Evolutionary conservation across 2,797 vertebrate genomes (phyloP), one percentile per base, ranked within the genome.

Genomic region (Schizopygopsis pylzovi): DNA sequence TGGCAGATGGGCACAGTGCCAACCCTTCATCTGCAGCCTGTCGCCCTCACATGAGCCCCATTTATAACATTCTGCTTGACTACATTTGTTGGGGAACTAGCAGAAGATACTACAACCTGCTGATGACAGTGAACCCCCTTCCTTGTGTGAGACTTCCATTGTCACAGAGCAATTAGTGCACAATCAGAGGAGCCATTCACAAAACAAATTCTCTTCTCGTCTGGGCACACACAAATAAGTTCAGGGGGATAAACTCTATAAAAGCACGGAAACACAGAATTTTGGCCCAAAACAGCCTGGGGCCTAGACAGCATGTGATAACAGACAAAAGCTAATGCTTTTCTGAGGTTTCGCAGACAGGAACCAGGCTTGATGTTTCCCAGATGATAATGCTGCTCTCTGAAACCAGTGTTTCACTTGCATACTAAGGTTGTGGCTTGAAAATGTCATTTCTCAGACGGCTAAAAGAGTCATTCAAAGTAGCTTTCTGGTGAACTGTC

Each of bases 1-100:
- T 11, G 33, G 45, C 81, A 43, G 88, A 88, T 82, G 88, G 90
- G 91, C 91, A 54, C 33, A 88, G 89, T 84, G 81, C 83, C 88
- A 91, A 72, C 59, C 88, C 88, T 86, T 90, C 88, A 93, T 90
- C 85, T 80, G 63, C 81, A 90, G 89, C 90, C 84, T 68, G 87
- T 28, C 33, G 22, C 89, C 89, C 94, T 91, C 89, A 93, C 89
- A 88, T 0, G 6, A 91, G 71, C 73, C 49, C 82, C 84, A 89
- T 91, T 93, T 90, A 91, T 81, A 90, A 86, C 54, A 83, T 90
- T 91, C 88, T 86, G 87, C 89, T 89, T 81, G 63, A 71, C 76
- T 75, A 93, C 88, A 59, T 90, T 90, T 49, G 89, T 20, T 61
- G 89, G 88, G 87, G 89, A 91, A 88, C 90, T 90, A 86, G 88